phyloP scores from a whole-genome alignment of 2,113 vertebrate species.

The Tachycineta bicolor region DNA sequence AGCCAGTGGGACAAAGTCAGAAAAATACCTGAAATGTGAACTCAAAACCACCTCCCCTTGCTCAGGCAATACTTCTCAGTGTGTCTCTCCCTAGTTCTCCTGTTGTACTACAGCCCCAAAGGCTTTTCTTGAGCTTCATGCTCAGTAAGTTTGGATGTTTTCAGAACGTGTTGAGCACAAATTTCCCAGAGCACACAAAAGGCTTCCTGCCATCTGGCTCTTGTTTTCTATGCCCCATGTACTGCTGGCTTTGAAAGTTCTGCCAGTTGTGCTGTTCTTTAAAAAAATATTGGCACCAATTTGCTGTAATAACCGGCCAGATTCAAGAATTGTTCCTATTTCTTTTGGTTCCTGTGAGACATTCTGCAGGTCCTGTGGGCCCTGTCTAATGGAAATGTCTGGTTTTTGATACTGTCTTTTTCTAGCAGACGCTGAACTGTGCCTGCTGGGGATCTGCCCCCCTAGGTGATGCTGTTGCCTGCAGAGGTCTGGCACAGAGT shows the following conservation, averaged over 20 bases:
- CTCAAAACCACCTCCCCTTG: neutral
- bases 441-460: neutral
- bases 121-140: neutral
- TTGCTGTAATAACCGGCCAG: neutral
- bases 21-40: neutral
- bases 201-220: neutral
- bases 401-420: neutral
- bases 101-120: neutral
- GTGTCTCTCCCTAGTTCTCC: neutral
- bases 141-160: neutral
- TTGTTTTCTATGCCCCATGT: neutral
- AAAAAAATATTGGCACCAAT: neutral
- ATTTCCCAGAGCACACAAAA: neutral
- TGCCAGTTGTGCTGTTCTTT: neutral
- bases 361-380: neutral
- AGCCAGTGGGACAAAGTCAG: neutral
- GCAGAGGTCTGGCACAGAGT: neutral
- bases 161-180: neutral
- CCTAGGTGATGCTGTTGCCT: neutral
- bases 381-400: neutral
- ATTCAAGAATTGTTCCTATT: neutral
- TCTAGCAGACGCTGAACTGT: neutral
- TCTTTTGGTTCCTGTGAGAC: neutral
- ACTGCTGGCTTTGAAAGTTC: neutral
- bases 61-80: fast-evolving